Conservation (phyloP, 2,888 invertebrate species). For the Halictus quadricinctus region DNA sequence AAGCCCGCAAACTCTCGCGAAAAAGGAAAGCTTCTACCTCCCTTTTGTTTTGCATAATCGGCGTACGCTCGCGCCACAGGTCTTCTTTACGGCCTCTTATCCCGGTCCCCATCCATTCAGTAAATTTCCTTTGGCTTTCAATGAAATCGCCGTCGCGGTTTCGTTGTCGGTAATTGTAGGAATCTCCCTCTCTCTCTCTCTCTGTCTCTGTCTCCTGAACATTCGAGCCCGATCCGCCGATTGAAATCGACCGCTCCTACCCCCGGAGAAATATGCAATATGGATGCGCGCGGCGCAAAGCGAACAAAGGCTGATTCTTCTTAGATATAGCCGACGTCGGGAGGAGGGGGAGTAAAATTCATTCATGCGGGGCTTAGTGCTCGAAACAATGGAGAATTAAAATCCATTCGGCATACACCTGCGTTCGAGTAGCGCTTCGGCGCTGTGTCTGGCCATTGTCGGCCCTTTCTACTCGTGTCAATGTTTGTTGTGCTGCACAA, state of each 20-base stretch:
- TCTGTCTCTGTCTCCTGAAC: background rate
- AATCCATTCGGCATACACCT: background rate
- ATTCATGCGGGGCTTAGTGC: background rate
- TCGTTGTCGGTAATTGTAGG: background rate
- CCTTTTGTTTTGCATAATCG: constrained; percentile 43
- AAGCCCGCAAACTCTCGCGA: constrained; percentile 9
- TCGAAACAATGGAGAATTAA: constrained; percentile 4
- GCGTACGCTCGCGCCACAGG: constrained; percentile 9
- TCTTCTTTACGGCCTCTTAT: constrained; percentile 18
- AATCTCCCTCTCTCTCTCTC: background rate
- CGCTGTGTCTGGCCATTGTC: background rate
- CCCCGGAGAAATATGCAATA: background rate
- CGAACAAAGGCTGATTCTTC: constrained; percentile 6
- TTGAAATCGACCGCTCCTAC: background rate
- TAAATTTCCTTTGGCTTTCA: constrained; percentile 2
- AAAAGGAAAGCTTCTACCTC: background rate
- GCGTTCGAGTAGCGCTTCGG: background rate
- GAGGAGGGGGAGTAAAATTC: background rate
- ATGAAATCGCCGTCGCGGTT: constrained; percentile 1
- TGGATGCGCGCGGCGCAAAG: background rate
- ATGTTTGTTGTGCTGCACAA: background rate
- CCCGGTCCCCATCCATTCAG: constrained; percentile 9
- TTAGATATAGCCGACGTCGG: background rate
- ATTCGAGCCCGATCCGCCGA: background rate
- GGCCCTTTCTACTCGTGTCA: background rate